Conservation (phyloP, 2,113 vertebrate species). For the Sorex araneus region DNA sequence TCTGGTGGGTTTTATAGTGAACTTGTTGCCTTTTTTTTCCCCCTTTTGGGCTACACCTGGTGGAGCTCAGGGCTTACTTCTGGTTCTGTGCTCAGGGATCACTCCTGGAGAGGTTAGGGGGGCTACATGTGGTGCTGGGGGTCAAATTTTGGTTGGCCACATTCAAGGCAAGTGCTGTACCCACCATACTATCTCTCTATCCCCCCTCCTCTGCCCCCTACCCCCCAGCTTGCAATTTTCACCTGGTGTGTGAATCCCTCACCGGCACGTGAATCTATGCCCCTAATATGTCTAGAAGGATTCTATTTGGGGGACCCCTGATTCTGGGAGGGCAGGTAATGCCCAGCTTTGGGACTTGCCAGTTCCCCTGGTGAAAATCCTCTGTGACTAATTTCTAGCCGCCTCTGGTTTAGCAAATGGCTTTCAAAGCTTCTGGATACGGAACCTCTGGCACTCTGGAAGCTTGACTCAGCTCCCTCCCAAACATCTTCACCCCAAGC, state of each 20-base stretch:
- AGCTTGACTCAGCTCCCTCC: background rate
- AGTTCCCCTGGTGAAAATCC: background rate
- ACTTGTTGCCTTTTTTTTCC: too few relatives aligned
- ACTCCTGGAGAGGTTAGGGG: too few relatives aligned
- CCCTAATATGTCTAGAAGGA: background rate
- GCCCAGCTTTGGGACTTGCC: background rate
- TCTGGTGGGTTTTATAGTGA: background rate
- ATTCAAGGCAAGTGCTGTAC: too few relatives aligned
- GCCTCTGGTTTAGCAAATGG: background rate
- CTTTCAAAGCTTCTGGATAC: background rate
- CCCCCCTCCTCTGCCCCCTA: too few relatives aligned
- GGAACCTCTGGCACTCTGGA: background rate
- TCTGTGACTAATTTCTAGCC: background rate
- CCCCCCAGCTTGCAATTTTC: too few relatives aligned
- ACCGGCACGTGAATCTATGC: background rate
- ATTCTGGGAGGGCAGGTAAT: background rate
- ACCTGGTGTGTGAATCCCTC: background rate
- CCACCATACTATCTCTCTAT: too few relatives aligned
- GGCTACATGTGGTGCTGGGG: too few relatives aligned
- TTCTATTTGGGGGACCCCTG: background rate
- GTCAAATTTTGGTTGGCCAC: too few relatives aligned
- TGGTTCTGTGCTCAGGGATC: too few relatives aligned
- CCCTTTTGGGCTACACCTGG: too few relatives aligned
- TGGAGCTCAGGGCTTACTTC: too few relatives aligned
- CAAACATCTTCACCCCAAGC: background rate